Evolutionary conservation across 2,797 vertebrate genomes (phyloP).

Genomic region (Leontopithecus rosalia): DNA sequence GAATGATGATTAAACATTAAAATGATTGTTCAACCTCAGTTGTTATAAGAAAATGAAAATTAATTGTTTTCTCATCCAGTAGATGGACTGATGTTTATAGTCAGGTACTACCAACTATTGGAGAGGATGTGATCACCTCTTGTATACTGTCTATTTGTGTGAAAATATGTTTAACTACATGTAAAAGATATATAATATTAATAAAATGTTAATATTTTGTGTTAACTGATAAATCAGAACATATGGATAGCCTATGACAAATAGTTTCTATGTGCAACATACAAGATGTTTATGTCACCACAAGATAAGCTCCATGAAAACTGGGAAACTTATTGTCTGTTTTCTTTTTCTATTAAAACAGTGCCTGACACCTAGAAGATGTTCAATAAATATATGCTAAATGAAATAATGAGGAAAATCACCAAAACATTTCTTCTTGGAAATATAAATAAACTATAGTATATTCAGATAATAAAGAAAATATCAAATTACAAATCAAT

Average conservation of each 20-base stretch:
- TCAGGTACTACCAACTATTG: not conserved
- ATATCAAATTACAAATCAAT: conserved; percentile 14
- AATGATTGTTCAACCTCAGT: not conserved
- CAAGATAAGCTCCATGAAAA: not conserved
- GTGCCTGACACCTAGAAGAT: not conserved
- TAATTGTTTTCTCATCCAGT: not conserved
- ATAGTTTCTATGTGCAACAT: not conserved
- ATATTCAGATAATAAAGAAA: not conserved
- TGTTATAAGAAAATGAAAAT: not conserved
- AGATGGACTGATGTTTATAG: not conserved
- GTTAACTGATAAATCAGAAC: not conserved
- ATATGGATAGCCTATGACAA: not conserved
- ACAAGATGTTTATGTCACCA: not conserved
- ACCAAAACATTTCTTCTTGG: not conserved
- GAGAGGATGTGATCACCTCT: not conserved
- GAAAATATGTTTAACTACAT: not conserved
- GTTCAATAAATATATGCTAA: not conserved
- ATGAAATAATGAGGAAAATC: not conserved
- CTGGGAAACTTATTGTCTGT: not conserved
- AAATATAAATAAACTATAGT: not conserved
- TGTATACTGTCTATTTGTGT: not conserved
- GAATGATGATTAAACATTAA: not conserved
- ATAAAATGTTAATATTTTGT: not conserved
- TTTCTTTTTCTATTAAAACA: not conserved
- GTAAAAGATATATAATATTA: not conserved